Evolutionary conservation across 1,140 invertebrate genomes (phyloP).

Genomic region (Drosophila orosa): DNA sequence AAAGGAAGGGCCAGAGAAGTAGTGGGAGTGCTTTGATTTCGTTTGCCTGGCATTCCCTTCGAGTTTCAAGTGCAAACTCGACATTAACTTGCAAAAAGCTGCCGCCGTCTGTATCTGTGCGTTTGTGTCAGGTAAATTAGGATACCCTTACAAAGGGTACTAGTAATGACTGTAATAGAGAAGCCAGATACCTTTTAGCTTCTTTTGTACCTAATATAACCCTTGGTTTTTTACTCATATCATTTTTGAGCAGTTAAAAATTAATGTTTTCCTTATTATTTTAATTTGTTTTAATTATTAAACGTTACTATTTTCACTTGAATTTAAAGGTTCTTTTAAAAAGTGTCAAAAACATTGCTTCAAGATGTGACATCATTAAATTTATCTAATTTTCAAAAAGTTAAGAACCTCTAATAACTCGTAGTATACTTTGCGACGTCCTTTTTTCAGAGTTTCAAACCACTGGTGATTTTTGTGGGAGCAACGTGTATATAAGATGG

Average conservation of each 20-base stretch:
- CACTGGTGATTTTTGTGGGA: no score
- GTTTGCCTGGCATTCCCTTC: constrained; percentile 36
- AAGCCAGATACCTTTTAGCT: neutral
- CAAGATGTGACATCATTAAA: no score
- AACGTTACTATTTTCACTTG: neutral
- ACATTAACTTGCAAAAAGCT: constrained; percentile 69
- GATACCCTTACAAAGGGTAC: constrained; percentile 19
- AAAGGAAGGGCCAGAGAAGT: neutral
- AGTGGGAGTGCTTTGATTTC: constrained; percentile 60
- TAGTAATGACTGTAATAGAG: no score
- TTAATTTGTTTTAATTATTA: no score
- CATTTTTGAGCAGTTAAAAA: no score
- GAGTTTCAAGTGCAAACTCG: constrained; percentile 77
- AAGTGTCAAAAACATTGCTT: neutral
- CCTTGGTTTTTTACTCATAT: neutral
- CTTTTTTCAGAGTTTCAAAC: no score
- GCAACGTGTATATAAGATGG: no score
- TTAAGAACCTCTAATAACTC: no score
- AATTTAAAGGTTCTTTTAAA: neutral
- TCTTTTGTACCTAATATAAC: no score
- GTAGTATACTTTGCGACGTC: no score
- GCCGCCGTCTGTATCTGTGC: constrained; percentile 2
- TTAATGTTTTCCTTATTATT: neutral
- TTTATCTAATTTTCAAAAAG: no score
- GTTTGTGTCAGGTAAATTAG: neutral